A percentile compares a stretch with the other conserved stretches of the same genome.
phyloP scores from a whole-genome alignment of 2,797 vertebrate genomes.

The Manis javanica region DNA sequence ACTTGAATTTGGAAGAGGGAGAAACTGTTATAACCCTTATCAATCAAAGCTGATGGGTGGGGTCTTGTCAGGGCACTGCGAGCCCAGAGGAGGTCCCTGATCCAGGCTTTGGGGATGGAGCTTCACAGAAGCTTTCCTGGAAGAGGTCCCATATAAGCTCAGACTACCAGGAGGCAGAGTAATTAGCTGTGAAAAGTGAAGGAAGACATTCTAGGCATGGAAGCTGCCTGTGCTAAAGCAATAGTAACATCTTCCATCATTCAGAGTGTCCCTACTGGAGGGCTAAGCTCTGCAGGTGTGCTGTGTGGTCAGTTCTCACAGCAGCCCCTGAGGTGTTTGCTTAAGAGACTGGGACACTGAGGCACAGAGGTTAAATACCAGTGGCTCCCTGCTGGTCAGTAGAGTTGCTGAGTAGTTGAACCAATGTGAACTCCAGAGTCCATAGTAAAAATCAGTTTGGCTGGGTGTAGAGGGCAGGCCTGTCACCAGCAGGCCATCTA shows the following conservation, averaged over 20 bases:
- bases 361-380: neutral
- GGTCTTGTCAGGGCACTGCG: neutral
- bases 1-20: neutral
- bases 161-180: neutral
- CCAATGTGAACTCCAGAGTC: neutral
- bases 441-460: neutral
- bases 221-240: neutral
- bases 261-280: neutral
- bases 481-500: neutral
- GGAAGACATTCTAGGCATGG: neutral
- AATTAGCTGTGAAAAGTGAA: neutral
- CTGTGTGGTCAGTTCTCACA: neutral
- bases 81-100: neutral
- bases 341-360: neutral
- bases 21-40: neutral
- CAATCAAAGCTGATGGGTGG: neutral
- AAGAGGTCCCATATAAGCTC: neutral
- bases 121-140: neutral
- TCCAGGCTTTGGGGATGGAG: neutral
- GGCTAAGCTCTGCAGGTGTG: rapidly evolving
- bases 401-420: neutral
- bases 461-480: neutral
- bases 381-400: neutral
- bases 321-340: neutral
- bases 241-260: rapidly evolving